A percentile compares a stretch with the other conserved stretches of the same genome.
phyloP scores from a whole-genome alignment of 2,797 vertebrate species.

The Odontamblyopus rebecca region DNA sequence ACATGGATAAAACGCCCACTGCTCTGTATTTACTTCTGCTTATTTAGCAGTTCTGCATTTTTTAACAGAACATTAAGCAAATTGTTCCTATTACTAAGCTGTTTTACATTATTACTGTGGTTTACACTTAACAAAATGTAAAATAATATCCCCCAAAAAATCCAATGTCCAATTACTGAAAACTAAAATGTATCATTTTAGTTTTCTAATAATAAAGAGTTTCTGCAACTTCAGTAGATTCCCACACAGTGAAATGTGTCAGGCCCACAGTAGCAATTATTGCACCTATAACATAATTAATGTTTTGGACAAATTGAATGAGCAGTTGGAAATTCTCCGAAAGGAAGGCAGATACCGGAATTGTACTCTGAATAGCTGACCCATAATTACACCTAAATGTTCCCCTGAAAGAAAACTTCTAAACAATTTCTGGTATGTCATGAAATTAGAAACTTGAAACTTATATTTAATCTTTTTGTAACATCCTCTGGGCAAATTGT shows the following conservation, averaged over 20 bases:
- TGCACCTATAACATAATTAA: neutral
- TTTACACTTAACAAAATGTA: no score
- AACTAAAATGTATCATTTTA: no score
- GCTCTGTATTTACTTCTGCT: no score
- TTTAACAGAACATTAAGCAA: no score
- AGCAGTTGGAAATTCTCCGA: neutral
- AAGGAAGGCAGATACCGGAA: neutral
- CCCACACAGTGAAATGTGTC: no score
- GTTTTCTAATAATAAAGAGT: neutral
- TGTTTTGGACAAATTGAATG: conserved; percentile 1
- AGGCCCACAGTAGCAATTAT: neutral
- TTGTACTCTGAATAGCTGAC: neutral
- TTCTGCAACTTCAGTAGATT: neutral
- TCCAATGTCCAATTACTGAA: no score
- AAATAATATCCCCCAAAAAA: no score
- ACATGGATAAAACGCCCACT: no score
- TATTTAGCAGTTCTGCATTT: no score
- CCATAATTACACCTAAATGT: neutral
- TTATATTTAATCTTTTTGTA: neutral
- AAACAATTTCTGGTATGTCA: neutral
- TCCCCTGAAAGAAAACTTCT: neutral
- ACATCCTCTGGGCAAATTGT: neutral
- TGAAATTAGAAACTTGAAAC: neutral
- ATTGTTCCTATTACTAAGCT: no score
- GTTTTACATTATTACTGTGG: no score